These are phyloP conservation scores for Scomber scombrus DNA, from an alignment of 2,113 vertebrate species.

Conservation along the genomic window DNA sequence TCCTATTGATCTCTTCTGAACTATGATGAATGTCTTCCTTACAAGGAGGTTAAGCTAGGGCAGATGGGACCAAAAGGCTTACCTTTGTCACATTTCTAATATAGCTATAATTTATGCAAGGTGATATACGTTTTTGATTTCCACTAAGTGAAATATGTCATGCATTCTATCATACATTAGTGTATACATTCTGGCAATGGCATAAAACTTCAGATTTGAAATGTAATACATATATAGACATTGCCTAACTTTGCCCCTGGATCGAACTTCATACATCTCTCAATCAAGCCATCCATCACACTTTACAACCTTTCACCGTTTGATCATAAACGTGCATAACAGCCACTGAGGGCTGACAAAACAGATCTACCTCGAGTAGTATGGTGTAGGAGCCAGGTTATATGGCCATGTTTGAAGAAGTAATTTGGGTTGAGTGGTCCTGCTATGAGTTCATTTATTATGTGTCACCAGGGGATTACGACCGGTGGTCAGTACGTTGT, in stretches of 20 bases:
- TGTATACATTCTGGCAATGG: neutral
- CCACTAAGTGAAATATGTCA: neutral
- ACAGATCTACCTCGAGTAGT: conserved; percentile 47
- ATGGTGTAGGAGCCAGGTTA: conserved; percentile 45
- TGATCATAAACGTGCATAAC: conserved; percentile 72
- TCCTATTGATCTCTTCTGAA: conserved; percentile 76
- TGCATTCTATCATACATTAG: neutral
- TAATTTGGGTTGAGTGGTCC: conserved; percentile 73
- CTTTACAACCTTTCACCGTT: conserved; percentile 62
- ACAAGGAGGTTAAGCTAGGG: conserved; percentile 49
- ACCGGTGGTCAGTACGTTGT: conserved; percentile 56
- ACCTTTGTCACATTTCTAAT: conserved; percentile 50
- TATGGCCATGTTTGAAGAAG: conserved; percentile 65
- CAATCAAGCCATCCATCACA: conserved; percentile 62
- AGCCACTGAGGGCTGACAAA: conserved; percentile 50
- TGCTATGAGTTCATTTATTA: conserved; percentile 65
- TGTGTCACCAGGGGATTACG: conserved; percentile 66
- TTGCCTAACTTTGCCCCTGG: neutral
- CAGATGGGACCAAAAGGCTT: conserved; percentile 36
- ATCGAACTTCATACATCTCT: conserved; percentile 41
- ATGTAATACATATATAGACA: neutral
- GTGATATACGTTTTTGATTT: conserved; percentile 18
- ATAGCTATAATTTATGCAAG: conserved; percentile 24
- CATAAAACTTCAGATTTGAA: neutral
- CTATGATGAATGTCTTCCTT: conserved; percentile 75